Percentiles rank a stretch among this genome's conserved stretches.
phyloP scores from a whole-genome alignment of 1,140 invertebrate genomes.

The Drosophila novamexicana region DNA sequence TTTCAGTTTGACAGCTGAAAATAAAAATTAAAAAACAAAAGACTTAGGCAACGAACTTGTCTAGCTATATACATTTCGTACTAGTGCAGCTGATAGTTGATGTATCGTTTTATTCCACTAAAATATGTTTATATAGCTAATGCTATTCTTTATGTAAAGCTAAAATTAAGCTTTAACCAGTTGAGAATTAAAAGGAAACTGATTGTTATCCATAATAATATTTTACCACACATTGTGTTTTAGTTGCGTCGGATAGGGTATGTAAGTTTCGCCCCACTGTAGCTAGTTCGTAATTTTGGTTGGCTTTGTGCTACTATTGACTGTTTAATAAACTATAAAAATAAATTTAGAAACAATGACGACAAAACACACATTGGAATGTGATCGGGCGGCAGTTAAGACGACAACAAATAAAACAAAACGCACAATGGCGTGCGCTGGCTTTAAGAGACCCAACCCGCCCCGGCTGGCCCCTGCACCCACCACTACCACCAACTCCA shows the following conservation, averaged over 20 bases:
- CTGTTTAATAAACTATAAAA: slow-evolving; percentile 83
- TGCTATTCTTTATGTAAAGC: no score
- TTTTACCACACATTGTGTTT: neutral
- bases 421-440: slow-evolving; percentile 74
- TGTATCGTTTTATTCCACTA: neutral
- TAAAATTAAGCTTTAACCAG: neutral
- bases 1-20: slow-evolving; percentile 69
- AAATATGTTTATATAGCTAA: neutral
- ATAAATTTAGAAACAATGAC: slow-evolving; percentile 83
- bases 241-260: slow-evolving; percentile 4
- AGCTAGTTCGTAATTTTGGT: slow-evolving; percentile 22
- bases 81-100: neutral
- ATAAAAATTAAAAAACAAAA: slow-evolving; percentile 55
- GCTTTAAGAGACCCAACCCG: slow-evolving; percentile 12
- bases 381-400: slow-evolving; percentile 64
- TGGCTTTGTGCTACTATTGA: slow-evolving; percentile 56
- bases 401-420: slow-evolving; percentile 14
- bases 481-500: no score
- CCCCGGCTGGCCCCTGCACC: neutral
- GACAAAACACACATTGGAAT: slow-evolving; percentile 77
- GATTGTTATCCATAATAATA: neutral
- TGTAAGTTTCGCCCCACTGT: neutral
- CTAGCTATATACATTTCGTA: slow-evolving; percentile 2
- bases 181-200: neutral
- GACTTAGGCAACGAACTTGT: slow-evolving; percentile 55